Base-by-base conservation (phyloP, 2,797 vertebrate genomes). In the Heterohyrax brucei region DNA sequence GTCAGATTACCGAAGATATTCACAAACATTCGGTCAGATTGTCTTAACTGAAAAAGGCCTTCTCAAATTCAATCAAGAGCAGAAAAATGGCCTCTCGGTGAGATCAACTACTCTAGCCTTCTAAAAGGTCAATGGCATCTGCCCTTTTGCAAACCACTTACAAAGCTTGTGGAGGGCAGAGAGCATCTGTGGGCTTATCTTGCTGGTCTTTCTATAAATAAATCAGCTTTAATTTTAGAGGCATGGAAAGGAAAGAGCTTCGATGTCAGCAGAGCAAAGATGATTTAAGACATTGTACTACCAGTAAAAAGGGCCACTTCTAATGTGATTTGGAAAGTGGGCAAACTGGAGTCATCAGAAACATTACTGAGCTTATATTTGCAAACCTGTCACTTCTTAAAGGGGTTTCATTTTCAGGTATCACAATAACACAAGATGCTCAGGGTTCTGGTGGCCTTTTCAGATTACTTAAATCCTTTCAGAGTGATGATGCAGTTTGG, bases 141-240 rank as follows among this genome's bases (percentile, higher is more conserved):
- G 87, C n/a, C 26, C 4, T 86, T 96, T 96, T 85, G 76, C 84
- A 97, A 62, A 88, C 53, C 50, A 91, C 44, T 97, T 56, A 92
- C 0, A 95, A 91, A 92, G 56, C 4, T 7, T 18, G 10, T 75
- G 46, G 89, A 85, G 16, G 56, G 92, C 85, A 1, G 26, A 7
- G 30, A 66, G 0, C 13, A 89, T 88, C 79, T 95, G 48, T 50
- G 44, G 46, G 44, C 92, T 94, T 83, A 93, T 46, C 70, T 92
- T 88, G 39, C 92, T 94, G 73, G 19, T 62, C 86, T 96, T 85
- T 77, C 93, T 72, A 79, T 26, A 97, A 96, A 97, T 76, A 92
- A 95, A 80, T 86, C 76, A 96, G 84, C 73, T 95, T 91, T 39
- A 39, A 39, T 46, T 87, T 81, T 95, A 91, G 26, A 92, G 62